Evolutionary conservation across 2,797 vertebrate species (phyloP).

Genomic region (Lerista edwardsae): DNA sequence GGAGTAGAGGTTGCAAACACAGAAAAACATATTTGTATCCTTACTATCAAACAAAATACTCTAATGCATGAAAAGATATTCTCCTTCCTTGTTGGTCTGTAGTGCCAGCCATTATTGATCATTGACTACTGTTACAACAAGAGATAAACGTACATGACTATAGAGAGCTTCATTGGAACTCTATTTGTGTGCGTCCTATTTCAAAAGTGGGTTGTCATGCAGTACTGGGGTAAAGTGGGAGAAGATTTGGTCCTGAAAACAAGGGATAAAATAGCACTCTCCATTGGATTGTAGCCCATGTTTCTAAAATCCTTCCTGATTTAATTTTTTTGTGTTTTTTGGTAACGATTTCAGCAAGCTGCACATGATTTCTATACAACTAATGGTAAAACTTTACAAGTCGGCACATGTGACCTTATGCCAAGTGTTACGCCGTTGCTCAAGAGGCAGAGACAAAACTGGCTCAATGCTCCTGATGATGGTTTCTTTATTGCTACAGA

Average conservation of each 20-base stretch:
- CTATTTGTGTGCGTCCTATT: background rate
- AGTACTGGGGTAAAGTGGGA: background rate
- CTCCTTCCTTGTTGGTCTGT: background rate
- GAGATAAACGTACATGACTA: background rate
- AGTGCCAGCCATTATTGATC: background rate
- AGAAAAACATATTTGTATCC: background rate
- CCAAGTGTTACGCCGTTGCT: conserved; percentile 69
- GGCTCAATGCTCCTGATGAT: conserved; percentile 71
- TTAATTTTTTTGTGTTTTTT: conserved; percentile 1
- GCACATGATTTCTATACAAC: conserved; percentile 65
- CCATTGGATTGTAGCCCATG: background rate
- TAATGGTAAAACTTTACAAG: conserved; percentile 71
- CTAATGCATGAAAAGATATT: background rate
- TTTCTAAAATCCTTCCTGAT: conserved; percentile 23
- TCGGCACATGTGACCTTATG: conserved; percentile 66
- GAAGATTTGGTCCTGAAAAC: background rate
- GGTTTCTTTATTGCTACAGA: conserved; percentile 75
- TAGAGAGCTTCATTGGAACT: background rate
- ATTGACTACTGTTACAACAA: too few relatives aligned
- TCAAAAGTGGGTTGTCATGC: background rate
- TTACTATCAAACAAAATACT: background rate
- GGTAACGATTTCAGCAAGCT: conserved; percentile 66
- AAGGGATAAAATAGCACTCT: conserved; percentile 4
- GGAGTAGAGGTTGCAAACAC: background rate
- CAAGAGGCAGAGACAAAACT: conserved; percentile 75